phyloP scores from a whole-genome alignment of 2,113 vertebrate species.

The Ancistrus triradiatus region DNA sequence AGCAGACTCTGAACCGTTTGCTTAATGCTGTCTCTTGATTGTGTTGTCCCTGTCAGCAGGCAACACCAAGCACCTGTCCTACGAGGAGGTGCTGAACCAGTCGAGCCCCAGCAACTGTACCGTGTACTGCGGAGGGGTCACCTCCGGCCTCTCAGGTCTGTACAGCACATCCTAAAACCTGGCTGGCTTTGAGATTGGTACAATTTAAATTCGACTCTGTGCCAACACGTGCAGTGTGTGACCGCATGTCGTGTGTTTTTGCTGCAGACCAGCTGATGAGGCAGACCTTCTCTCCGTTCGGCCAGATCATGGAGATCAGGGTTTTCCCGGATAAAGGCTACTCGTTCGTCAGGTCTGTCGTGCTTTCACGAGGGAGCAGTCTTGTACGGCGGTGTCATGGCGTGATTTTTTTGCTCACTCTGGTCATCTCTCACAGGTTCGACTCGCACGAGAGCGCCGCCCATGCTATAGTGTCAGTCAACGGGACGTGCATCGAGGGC shows the following conservation, averaged over 20 bases:
- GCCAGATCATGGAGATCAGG: constrained; percentile 95
- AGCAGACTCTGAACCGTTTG: too few relatives aligned
- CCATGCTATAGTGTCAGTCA: constrained; percentile 95
- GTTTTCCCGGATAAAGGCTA: constrained; percentile 99
- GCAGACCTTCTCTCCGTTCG: constrained; percentile 95
- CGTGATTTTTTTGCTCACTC: too few relatives aligned
- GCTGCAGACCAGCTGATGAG: constrained; percentile 94
- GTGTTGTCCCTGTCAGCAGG: constrained; percentile 50
- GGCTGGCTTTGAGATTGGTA: too few relatives aligned
- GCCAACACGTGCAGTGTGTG: too few relatives aligned
- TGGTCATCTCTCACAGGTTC: constrained; percentile 86
- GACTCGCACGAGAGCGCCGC: constrained; percentile 93
- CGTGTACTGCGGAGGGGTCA: constrained; percentile 94
- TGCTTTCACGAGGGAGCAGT: constrained; percentile 16
- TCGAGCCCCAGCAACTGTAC: constrained; percentile 98
- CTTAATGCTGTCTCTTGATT: too few relatives aligned
- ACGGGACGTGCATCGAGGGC: constrained; percentile 89
- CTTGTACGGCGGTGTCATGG: too few relatives aligned
- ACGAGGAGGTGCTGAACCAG: constrained; percentile 94
- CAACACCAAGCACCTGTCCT: constrained; percentile 89
- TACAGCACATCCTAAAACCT: too few relatives aligned
- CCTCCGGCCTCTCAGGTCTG: constrained; percentile 88
- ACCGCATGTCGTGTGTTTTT: not conserved
- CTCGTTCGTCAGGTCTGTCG: constrained; percentile 87
- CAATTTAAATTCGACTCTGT: too few relatives aligned